Evolutionary conservation across 2,113 vertebrate species (phyloP), one percentile per base, ranked within the genome.

Genomic region (Hemiprocne comata): DNA sequence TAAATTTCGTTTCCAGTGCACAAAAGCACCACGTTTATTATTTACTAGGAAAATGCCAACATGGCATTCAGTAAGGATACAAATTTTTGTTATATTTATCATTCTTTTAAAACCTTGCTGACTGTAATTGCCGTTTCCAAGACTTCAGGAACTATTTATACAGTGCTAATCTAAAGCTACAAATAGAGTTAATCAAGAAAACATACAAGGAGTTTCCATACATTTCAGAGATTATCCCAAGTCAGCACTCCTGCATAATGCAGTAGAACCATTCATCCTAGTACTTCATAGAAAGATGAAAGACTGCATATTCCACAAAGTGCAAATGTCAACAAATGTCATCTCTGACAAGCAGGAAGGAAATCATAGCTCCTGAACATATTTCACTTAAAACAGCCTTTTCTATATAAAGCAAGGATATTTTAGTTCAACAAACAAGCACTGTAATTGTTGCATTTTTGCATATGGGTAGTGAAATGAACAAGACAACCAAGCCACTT

Each of bases 281-380:
- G 7, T 51, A 66, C 77, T 95, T 55, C 80, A 74, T 6, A 80
- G 33, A 50, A 90, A 80, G 75, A 66, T 80, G 54, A 93, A 90
- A 93, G 66, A 53, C 1, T 58, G 34, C 1, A 4, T 42, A 65
- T 94, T 84, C 21, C 5, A 3, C 26, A 46, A 77, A 51, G 40
- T 51, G 38, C 6, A 16, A 72, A 84, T 89, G 46, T 80, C 87
- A 87, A 87, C 66, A 93, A 93, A 80, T 66, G 46, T 50, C 46
- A 44, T 54, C 44, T 58, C 64, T 66, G 42, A n/a, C 23, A 88
- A 83, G 34, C 25, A 66, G 51, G 28, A 90, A 83, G 13, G 33
- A 57, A 93, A 71, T 38, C 33, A 25, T 36, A 71, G 48, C 7
- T 87, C 53, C 25, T 60, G 53, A 44, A 75, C 17, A 24, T 28